Evolutionary conservation across 2,888 invertebrate genomes (phyloP), one percentile per base, ranked within the genome.

Genomic region (Dicranocentrus wangi): DNA sequence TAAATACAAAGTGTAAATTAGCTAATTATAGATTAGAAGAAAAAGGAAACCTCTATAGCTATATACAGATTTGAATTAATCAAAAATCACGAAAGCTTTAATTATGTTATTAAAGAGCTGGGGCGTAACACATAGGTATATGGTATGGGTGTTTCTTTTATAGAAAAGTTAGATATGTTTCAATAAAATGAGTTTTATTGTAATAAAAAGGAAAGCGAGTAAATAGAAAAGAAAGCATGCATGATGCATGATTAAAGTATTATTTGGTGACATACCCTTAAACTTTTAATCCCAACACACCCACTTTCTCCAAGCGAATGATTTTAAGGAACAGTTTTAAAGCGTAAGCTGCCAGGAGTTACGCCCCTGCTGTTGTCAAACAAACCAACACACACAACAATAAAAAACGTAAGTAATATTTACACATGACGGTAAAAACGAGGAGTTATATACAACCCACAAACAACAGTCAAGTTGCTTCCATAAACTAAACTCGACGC

Each of bases 351-450:
- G 72, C 79, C 79, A 80, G 58, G 55, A 60, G 72, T 80, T 80
- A 80, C 79, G 79, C 79, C 79, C 79, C 79, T 66, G 79, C 79
- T 80, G 79, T 72, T 80, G 72, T 72, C 66, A 80, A 66, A 80
- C 32, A 80, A 47, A 47, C 68, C 47, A 70, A 70, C 42, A 55
- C 55, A 58, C 58, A 32, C 21, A n/a, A 55, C 25, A 55, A 23
- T 55, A 5, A 55, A 25, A 55, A 25, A 55, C 23, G 21, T 25
- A 55, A 47, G 13, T 8, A 39, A 55, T 2, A 5, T 55, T 55
- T 23, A 21, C 55, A 55, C 55, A 55, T 25, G 51, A 51, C 19
- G 5, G 51, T 17, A 19, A 3, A 19, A 51, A n/a, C n/a, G n/a
- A n/a, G n/a, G n/a, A n/a, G n/a, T n/a, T n/a, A n/a, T n/a, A n/a